Evolutionary conservation across 2,888 invertebrate species (phyloP).

Genomic region (Drosophila tripunctata): DNA sequence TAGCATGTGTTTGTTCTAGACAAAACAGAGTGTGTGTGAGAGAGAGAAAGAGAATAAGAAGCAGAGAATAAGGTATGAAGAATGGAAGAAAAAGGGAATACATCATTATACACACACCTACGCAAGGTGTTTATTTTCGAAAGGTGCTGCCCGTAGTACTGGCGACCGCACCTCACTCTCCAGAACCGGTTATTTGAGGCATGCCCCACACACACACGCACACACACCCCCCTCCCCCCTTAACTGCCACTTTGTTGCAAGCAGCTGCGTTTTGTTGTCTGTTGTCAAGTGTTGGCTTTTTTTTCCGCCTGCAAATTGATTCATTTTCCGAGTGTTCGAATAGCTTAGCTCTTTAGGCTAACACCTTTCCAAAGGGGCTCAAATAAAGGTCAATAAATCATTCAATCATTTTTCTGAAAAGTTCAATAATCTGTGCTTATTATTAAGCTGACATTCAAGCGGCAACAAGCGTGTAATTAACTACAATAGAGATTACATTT

Average conservation of each 20-base stretch:
- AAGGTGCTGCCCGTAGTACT: conserved; percentile 27
- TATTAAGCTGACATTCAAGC: neutral
- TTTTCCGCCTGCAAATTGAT: conserved; percentile 48
- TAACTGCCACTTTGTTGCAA: conserved; percentile 21
- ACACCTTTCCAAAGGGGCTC: conserved; percentile 13
- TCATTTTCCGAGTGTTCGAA: conserved; percentile 41
- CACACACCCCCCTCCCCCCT: neutral
- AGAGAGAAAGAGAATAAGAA: neutral
- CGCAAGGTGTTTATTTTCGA: conserved; percentile 50
- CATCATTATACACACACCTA: conserved; percentile 32
- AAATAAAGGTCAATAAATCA: conserved; percentile 22
- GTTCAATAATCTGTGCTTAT: conserved; percentile 22
- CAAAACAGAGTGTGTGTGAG: neutral
- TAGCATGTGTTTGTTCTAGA: conserved; percentile 53
- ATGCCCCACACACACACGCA: neutral
- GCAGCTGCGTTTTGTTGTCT: conserved; percentile 24
- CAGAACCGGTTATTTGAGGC: conserved; percentile 40
- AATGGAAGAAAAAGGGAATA: conserved; percentile 1
- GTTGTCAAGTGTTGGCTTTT: conserved; percentile 35
- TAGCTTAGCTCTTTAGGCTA: conserved; percentile 22
- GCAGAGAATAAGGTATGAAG: neutral
- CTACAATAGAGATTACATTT: conserved; percentile 4
- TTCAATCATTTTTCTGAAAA: conserved; percentile 35
- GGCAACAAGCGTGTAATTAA: conserved; percentile 32
- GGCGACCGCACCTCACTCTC: conserved; percentile 25